phyloP scores from a whole-genome alignment of 2,113 vertebrate genomes.

The Pithys albifrons region DNA sequence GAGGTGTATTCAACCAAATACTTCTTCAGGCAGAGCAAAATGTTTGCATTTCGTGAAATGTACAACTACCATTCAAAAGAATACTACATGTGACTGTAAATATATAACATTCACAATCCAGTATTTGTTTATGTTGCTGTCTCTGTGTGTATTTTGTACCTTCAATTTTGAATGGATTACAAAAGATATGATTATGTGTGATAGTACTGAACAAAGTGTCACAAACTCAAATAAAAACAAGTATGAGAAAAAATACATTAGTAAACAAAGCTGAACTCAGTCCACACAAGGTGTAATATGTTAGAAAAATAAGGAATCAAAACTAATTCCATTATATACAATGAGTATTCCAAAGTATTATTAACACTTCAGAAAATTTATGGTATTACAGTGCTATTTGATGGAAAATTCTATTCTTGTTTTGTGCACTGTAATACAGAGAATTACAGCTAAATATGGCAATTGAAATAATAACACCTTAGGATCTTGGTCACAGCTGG shows the following conservation, averaged over 20 bases:
- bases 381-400: neutral
- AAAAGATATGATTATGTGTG: neutral
- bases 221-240: neutral
- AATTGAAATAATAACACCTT: neutral
- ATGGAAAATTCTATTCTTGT: neutral
- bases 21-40: neutral
- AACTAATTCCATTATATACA: neutral
- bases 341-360: neutral
- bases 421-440: neutral
- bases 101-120: rapidly evolving
- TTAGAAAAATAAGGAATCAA: neutral
- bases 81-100: neutral
- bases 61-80: neutral
- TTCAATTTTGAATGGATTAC: neutral
- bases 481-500: neutral
- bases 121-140: neutral
- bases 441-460: neutral
- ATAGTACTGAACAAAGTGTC: neutral
- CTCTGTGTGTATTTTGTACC: neutral
- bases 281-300: neutral
- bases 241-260: neutral
- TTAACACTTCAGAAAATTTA: neutral
- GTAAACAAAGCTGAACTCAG: neutral
- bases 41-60: neutral
- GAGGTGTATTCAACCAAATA: neutral